Evolutionary conservation across 2,888 invertebrate genomes (phyloP), one percentile per base, ranked within the genome.

Genomic region (Agrochola lychnidis): DNA sequence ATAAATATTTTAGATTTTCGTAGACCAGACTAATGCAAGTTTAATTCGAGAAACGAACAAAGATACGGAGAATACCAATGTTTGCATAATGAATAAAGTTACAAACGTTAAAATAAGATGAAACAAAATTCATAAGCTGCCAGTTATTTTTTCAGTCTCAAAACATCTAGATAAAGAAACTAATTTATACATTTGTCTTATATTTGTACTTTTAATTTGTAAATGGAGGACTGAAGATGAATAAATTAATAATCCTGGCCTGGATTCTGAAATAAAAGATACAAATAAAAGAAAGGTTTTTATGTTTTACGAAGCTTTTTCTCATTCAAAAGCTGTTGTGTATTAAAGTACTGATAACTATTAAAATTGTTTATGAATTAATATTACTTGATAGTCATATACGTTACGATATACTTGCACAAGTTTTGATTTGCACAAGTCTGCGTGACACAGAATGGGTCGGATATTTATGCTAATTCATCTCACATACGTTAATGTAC

Each of bases 131-230:
- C 63, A 68, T 67, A 79, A 73, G 67, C 79, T 70, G 48, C 14
- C 61, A 73, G 67, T 76, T 57, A 42, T 67, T 83, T 83, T 79
- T 73, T 62, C 25, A 63, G 67, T 57, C 63, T 30, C 30, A 57
- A 79, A 71, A 70, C 48, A 61, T 73, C 56, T 63, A 63, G 76
- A 74, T 56, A 80, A 83, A 70, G 71, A 75, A 77, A 73, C 69
- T 70, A 80, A 80, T 83, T 83, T 83, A 67, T 75, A 81, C 84
- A 77, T 70, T 81, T 83, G 74, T 72, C 51, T 83, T 40, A 67
- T 83, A 79, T 82, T 70, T 70, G 69, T 73, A 70, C 66, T 71
- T 81, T 75, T 67, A 71, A 79, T 81, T 81, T 83, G 64, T 67
- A 81, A 80, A 83, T 76, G 73, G 80, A 69, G 25, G 53, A 19